Base-by-base conservation (phyloP, 2,888 invertebrate species). In the Caenorhabditis plicata region DNA sequence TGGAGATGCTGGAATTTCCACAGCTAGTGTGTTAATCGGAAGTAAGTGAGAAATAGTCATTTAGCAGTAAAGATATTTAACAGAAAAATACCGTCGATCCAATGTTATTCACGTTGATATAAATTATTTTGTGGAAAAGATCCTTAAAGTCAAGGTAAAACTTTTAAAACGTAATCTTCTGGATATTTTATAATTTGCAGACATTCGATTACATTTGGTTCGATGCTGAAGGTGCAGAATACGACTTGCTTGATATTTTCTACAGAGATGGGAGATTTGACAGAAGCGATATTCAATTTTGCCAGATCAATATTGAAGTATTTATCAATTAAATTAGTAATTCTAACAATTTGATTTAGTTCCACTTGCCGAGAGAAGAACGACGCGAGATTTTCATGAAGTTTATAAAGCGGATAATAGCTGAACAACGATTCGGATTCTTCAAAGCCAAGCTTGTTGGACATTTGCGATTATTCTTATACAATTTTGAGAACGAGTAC, bases 1-100 rank as follows among this genome's bases (percentile, higher is more conserved):
- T 13, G 50, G 45, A 3, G 36, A 53, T 23, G 46, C 45, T n/a
- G 63, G 53, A n/a, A 31, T 33, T 5, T 45, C 50, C 7, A 47
- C 11, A 2, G 63, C 63, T 4, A 63, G 53, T 40, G 63, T 63
- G 13, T 49, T 36, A n/a, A n/a, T n/a, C n/a, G n/a, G n/a, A n/a
- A n/a, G n/a, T n/a, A n/a, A n/a, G n/a, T n/a, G n/a, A n/a, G n/a
- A n/a, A n/a, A n/a, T n/a, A n/a, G n/a, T n/a, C n/a, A n/a, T n/a
- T n/a, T n/a, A n/a, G n/a, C n/a, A n/a, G n/a, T n/a, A n/a, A n/a
- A n/a, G n/a, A n/a, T n/a, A n/a, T n/a, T n/a, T n/a, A n/a, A n/a
- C n/a, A n/a, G n/a, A n/a, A n/a, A n/a, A n/a, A n/a, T n/a, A n/a
- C n/a, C n/a, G n/a, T n/a, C n/a, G n/a, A n/a, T n/a, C n/a, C n/a